phyloP scores from a whole-genome alignment of 2,888 invertebrate species.

The Eremobia ochroleuca region DNA sequence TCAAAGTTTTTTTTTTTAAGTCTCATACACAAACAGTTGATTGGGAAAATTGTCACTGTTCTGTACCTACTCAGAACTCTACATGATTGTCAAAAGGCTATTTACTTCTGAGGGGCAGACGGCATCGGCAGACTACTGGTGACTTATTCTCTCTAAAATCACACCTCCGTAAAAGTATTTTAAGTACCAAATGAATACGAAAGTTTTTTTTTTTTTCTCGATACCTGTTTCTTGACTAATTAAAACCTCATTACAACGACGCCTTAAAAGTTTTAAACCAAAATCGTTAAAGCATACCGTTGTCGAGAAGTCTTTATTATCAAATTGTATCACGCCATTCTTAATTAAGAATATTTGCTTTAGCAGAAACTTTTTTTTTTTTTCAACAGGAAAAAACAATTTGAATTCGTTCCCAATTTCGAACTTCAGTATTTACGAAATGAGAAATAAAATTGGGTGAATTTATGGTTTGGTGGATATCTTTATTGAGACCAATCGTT shows the following conservation, averaged over 20 bases:
- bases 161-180: conserved; percentile 29
- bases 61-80: too few species aligned
- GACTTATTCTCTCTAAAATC: neutral
- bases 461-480: conserved; percentile 47
- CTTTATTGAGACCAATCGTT: conserved; percentile 40
- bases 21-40: too few species aligned
- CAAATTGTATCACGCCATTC: conserved; percentile 62
- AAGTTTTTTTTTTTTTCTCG: conserved; percentile 21
- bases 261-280: conserved; percentile 36
- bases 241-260: conserved; percentile 36
- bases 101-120: neutral
- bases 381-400: conserved; percentile 51
- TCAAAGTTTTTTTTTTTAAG: too few species aligned
- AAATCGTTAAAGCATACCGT: conserved; percentile 27
- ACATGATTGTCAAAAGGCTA: too few species aligned
- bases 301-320: conserved; percentile 46
- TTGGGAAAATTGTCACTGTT: too few species aligned
- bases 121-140: neutral
- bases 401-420: conserved; percentile 44
- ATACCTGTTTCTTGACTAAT: conserved; percentile 42
- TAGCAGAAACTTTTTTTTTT: conserved; percentile 43
- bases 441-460: conserved; percentile 45
- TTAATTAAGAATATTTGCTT: conserved; percentile 62
- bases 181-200: conserved; percentile 24
- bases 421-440: conserved; percentile 30